Base-by-base conservation (phyloP, 2,888 invertebrate species). In the Minunthozetes semirufus region DNA sequence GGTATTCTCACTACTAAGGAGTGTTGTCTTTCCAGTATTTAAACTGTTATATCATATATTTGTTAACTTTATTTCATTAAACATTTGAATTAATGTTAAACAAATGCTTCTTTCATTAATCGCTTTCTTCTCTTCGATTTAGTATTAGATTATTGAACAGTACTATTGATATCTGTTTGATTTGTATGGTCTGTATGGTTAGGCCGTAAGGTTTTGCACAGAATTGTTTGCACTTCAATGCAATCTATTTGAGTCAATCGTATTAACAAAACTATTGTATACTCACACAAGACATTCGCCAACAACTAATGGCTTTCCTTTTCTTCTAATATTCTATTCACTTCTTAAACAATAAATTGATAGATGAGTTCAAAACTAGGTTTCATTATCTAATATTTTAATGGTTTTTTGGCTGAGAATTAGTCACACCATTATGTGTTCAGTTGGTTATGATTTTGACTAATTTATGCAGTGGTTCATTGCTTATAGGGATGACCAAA, bases 1-100 rank as follows among this genome's bases (percentile, higher is more conserved):
- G 33, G 2, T 68, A 68, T 70, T n/a, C 70, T 70, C 70, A 70
- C 70, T 70, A 70, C 70, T 63, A 66, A 68, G 48, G 19, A 25
- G 70, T 48, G 22, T 48, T 70, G 70, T 70, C 70, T 70, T 70
- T 70, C 70, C 70, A 70, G 4, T 66, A 17, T 38, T 19, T 59
- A 59, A 59, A 29, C 25, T n/a, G 19, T 19, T 19, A 48, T 48
- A 50, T 50, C 48, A n/a, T n/a, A 50, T 19, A n/a, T 50, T 50
- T n/a, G 19, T 50, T 50, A 1, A 2, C 19, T 50, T n/a, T 19
- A 3, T 50, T 50, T n/a, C n/a, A 50, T 19, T n/a, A n/a, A 50
- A n/a, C 19, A 50, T 50, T 50, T 50, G n/a, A 50, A 50, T 50
- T 50, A n/a, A 3, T 50, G 50, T 19, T 11, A 3, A 48, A 48